A percentile compares a stretch with the other conserved stretches of the same genome.
These are phyloP conservation scores for Achroia grisella DNA, from an alignment of 1,140 invertebrate genomes.

Conservation along the genomic window DNA sequence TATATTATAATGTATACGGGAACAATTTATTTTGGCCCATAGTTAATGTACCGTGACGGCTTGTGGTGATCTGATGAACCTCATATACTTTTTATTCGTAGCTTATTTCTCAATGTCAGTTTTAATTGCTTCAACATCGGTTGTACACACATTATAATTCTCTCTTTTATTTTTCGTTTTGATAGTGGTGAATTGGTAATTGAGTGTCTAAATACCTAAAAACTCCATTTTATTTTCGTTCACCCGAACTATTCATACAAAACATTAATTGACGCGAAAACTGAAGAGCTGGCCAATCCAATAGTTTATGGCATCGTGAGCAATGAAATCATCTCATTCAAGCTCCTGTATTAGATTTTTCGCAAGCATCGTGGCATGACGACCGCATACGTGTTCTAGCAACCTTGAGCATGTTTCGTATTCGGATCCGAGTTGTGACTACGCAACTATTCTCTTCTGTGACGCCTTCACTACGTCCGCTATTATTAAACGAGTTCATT, in stretches of 20 bases:
- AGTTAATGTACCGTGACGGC: constrained; percentile 33
- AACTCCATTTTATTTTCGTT: no score
- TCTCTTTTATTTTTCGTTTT: no score
- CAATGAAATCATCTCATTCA: constrained; percentile 7
- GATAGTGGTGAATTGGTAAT: no score
- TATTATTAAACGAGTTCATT: constrained; percentile 73
- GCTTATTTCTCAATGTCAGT: constrained; percentile 44
- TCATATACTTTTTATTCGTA: constrained; percentile 14
- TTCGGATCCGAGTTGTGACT: constrained; percentile 24
- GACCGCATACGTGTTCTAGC: constrained; percentile 31
- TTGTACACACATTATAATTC: no score
- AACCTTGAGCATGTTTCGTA: constrained; percentile 50
- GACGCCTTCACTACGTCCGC: constrained; percentile 64
- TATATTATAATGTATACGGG: neutral
- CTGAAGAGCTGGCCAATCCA: no score
- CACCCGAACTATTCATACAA: no score
- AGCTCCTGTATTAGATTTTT: constrained; percentile 13
- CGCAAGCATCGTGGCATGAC: constrained; percentile 26
- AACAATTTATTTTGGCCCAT: constrained; percentile 30
- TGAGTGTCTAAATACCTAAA: no score
- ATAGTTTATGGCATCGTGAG: neutral
- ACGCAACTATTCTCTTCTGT: constrained; percentile 25
- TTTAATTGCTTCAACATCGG: constrained; percentile 17
- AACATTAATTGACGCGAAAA: no score
- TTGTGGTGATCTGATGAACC: constrained; percentile 4